These are phyloP conservation scores for Hydrophis major DNA, from an alignment of 2,797 vertebrate genomes.

Conservation along the genomic window DNA sequence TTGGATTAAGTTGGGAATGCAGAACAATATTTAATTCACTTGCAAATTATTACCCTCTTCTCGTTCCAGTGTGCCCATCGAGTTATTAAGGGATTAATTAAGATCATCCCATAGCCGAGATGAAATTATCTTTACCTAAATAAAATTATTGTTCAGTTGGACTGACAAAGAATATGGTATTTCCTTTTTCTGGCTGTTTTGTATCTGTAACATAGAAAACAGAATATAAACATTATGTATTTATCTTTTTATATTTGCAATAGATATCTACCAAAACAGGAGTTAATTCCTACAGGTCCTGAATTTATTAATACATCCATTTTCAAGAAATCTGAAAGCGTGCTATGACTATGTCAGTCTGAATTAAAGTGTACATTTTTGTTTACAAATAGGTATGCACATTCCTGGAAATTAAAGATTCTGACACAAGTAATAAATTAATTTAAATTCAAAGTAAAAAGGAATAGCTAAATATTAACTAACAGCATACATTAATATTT, in stretches of 20 bases:
- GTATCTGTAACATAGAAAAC: neutral
- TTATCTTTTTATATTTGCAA: neutral
- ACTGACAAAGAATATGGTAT: neutral
- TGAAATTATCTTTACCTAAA: neutral
- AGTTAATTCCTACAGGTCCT: constrained; percentile 8
- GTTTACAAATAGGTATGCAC: constrained; percentile 43
- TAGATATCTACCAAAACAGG: constrained; percentile 28
- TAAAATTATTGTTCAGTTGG: neutral
- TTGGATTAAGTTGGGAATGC: neutral
- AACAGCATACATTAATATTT: constrained; percentile 72
- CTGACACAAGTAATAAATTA: constrained; percentile 46
- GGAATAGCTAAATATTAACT: constrained; percentile 56
- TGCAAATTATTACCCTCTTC: neutral
- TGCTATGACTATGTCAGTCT: constrained; percentile 42
- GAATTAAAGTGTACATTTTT: constrained; percentile 47
- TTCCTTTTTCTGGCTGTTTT: neutral
- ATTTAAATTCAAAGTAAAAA: constrained; percentile 52
- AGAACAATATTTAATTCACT: neutral
- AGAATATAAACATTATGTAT: neutral
- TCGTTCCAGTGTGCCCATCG: neutral
- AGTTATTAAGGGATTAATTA: neutral
- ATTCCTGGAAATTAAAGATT: constrained; percentile 47
- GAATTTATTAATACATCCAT: constrained; percentile 10
- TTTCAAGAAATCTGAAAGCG: constrained; percentile 18
- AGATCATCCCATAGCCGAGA: neutral